These are phyloP conservation scores for Adelphocoris suturalis DNA, from an alignment of 2,888 invertebrate species.

Conservation along the genomic window DNA sequence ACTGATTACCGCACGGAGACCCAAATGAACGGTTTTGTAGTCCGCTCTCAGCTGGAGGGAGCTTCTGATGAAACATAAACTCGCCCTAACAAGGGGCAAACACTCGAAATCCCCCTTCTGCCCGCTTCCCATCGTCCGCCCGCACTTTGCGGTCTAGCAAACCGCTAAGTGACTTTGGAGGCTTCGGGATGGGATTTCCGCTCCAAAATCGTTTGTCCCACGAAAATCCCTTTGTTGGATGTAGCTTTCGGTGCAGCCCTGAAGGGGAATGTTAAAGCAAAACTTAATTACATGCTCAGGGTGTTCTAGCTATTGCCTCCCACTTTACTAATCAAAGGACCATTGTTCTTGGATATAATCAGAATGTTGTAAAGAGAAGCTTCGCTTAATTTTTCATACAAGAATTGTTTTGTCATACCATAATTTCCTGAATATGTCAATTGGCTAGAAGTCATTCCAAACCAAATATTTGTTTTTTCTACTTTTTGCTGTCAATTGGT, in stretches of 20 bases:
- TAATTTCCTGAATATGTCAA: no score
- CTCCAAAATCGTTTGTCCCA: slow-evolving; percentile 1
- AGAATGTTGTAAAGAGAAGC: no score
- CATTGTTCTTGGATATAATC: no score
- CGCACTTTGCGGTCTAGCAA: not conserved
- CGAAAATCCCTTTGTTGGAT: slow-evolving; percentile 33
- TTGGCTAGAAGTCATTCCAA: no score
- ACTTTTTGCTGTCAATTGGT: no score
- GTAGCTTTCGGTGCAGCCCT: not conserved
- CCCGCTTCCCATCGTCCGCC: not conserved
- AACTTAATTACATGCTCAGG: not conserved
- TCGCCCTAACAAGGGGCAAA: slow-evolving; percentile 28
- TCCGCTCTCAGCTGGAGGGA: not conserved
- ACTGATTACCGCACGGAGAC: not conserved
- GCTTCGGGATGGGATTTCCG: slow-evolving; percentile 29
- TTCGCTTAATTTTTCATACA: no score
- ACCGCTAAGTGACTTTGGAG: slow-evolving; percentile 29
- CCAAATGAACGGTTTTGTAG: not conserved
- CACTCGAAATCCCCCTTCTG: not conserved
- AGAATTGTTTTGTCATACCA: no score
- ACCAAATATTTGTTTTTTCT: no score
- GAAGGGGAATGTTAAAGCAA: not conserved
- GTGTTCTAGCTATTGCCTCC: not conserved
- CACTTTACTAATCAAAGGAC: not conserved
- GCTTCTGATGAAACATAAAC: not conserved